A percentile compares a stretch with the other conserved stretches of the same genome.
These are phyloP conservation scores for Parelbella ahira DNA, from an alignment of 2,888 invertebrate species.

Conservation along the genomic window DNA sequence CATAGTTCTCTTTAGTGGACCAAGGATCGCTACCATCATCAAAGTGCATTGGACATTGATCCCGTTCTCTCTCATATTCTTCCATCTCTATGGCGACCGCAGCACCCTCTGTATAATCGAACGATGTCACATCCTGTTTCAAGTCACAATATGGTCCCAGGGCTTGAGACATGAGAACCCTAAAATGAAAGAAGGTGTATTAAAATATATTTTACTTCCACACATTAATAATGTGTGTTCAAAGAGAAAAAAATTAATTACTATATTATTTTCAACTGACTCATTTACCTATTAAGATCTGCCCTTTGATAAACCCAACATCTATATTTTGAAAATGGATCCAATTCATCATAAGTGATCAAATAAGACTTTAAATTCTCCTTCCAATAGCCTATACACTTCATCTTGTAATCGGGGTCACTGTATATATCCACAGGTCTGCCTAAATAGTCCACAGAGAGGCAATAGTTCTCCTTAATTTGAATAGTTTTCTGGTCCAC, in stretches of 20 bases:
- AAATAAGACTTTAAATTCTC: constrained; percentile 98
- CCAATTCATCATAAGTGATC: constrained; percentile 97
- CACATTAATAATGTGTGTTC: too few relatives aligned
- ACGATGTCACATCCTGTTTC: constrained; percentile 93
- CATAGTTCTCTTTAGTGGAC: constrained; percentile 84
- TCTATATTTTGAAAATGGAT: constrained; percentile 96
- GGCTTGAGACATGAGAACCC: constrained; percentile 86
- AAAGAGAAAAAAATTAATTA: too few relatives aligned
- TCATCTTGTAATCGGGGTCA: constrained; percentile 97
- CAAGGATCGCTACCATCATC: constrained; percentile 96
- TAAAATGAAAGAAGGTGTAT: constrained; percentile 37
- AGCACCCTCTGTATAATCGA: constrained; percentile 94
- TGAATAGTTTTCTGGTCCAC: constrained; percentile 96
- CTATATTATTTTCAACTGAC: too few relatives aligned
- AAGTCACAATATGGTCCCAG: constrained; percentile 95
- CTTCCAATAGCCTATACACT: constrained; percentile 98
- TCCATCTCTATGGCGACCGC: constrained; percentile 94
- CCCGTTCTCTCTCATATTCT: constrained; percentile 95
- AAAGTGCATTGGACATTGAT: constrained; percentile 98
- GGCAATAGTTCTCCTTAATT: constrained; percentile 97
- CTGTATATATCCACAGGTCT: constrained; percentile 97
- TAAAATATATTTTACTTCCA: too few relatives aligned
- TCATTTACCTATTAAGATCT: constrained; percentile 88
- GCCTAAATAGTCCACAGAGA: constrained; percentile 97
- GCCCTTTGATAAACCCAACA: constrained; percentile 99